phyloP scores from a whole-genome alignment of 2,797 vertebrate species.

The Cygnus olor region DNA sequence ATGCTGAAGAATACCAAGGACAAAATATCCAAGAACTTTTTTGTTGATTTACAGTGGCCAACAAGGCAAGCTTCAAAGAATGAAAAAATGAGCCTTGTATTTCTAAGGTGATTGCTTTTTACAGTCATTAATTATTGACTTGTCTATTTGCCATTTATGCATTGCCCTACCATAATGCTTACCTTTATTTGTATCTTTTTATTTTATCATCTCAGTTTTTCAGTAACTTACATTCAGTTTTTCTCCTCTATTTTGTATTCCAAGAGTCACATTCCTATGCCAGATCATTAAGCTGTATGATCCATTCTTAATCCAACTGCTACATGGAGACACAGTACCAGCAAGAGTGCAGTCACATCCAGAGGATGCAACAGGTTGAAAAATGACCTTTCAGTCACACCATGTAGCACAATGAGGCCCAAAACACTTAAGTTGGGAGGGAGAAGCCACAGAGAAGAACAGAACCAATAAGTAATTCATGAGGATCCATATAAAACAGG shows the following conservation, averaged over 20 bases:
- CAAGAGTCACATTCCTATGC: not conserved
- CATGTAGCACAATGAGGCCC: not conserved
- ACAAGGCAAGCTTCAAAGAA: not conserved
- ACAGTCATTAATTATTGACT: constrained; percentile 46
- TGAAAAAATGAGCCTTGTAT: not conserved
- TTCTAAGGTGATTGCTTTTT: not conserved
- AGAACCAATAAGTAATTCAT: constrained; percentile 1
- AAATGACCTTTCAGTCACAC: constrained; percentile 35
- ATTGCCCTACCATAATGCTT: not conserved
- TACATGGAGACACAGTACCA: not conserved
- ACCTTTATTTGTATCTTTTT: constrained; percentile 24
- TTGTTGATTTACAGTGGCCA: not conserved
- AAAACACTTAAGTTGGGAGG: not conserved
- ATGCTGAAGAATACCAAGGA: not conserved
- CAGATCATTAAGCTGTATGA: constrained; percentile 4
- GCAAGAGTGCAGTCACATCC: not conserved
- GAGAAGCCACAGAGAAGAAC: not conserved
- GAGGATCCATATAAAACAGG: not conserved
- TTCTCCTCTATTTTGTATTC: constrained; percentile 15
- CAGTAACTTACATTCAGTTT: not conserved
- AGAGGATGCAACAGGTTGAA: not conserved
- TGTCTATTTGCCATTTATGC: not conserved
- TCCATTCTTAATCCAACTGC: constrained; percentile 7
- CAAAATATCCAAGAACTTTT: not conserved
- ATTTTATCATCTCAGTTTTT: constrained; percentile 31